phyloP scores from a whole-genome alignment of 2,113 vertebrate species.

The Alaudala cheleensis region DNA sequence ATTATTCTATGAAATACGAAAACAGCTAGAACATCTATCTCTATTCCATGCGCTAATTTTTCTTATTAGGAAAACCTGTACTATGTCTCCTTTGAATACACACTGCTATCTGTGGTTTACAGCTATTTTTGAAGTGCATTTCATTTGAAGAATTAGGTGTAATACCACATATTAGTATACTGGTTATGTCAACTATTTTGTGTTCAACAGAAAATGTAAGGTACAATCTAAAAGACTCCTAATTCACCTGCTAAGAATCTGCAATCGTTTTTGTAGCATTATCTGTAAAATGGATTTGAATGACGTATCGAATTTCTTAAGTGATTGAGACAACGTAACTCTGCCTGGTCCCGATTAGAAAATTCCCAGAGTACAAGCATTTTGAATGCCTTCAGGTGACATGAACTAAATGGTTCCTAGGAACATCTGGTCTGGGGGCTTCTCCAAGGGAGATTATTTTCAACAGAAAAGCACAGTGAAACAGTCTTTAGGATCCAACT shows the following conservation, averaged over 20 bases:
- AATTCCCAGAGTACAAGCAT: not conserved
- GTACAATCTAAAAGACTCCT: not conserved
- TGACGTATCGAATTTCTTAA: not conserved
- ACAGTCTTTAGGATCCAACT: not conserved
- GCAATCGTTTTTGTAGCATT: not conserved
- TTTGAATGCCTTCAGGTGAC: not conserved
- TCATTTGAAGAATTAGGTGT: not conserved
- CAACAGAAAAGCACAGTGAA: constrained; percentile 4
- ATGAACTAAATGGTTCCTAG: not conserved
- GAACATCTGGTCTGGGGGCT: not conserved
- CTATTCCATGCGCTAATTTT: not conserved
- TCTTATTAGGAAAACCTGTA: not conserved
- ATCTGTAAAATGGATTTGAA: not conserved
- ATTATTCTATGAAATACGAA: not conserved
- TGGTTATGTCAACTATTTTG: not conserved
- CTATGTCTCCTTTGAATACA: not conserved
- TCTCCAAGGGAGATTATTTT: not conserved
- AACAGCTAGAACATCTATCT: not conserved
- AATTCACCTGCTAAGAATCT: not conserved
- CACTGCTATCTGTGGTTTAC: not conserved
- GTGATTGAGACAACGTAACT: too few species aligned
- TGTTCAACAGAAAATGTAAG: not conserved
- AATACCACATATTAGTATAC: not conserved
- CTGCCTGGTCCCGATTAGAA: not conserved
- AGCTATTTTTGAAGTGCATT: not conserved